Conservation (phyloP, 2,113 vertebrate species). For the Spizaetus ornatus region DNA sequence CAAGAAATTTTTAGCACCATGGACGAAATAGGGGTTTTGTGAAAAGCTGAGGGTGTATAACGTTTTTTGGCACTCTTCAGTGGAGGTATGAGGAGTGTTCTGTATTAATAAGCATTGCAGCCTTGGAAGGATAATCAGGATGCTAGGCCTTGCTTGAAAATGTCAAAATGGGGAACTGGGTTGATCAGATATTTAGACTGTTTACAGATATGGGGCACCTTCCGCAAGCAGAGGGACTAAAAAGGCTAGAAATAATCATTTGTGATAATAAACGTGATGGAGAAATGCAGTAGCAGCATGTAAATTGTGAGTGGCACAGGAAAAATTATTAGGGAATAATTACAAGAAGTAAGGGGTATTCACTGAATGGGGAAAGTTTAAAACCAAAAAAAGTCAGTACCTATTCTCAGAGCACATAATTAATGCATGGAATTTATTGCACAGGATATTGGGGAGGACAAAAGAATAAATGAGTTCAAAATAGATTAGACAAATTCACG, state of each 20-base stretch:
- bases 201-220: background rate
- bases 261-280: background rate
- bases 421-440: background rate
- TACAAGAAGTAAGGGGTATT: background rate
- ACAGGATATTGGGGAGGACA: background rate
- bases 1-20: background rate
- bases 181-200: background rate
- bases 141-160: background rate
- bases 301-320: background rate
- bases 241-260: background rate
- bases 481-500: background rate
- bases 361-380: background rate
- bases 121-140: background rate
- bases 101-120: background rate
- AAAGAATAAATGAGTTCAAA: background rate
- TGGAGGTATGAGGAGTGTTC: accelerated
- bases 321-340: background rate
- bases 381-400: background rate
- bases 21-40: background rate
- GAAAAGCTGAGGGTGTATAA: background rate
- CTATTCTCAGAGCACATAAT: background rate
- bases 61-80: background rate
- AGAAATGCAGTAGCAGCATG: background rate
- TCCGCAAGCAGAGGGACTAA: background rate
- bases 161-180: background rate